Evolutionary conservation across 2,888 invertebrate genomes (phyloP).

Genomic region (Mellilla xanthometata): DNA sequence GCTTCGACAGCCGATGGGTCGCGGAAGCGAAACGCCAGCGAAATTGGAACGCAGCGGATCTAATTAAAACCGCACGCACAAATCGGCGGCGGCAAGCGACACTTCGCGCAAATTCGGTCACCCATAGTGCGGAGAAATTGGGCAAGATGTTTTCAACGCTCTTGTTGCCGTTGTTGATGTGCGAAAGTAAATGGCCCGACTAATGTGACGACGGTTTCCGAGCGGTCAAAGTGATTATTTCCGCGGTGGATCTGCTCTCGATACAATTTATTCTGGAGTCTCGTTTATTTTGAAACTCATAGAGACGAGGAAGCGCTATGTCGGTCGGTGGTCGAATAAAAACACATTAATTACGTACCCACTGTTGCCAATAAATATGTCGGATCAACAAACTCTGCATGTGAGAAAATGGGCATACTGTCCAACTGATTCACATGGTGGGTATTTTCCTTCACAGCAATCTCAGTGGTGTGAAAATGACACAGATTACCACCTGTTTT

Average conservation of each 20-base stretch:
- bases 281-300: constrained; percentile 23
- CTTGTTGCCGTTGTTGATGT: constrained; percentile 28
- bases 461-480: constrained; percentile 1
- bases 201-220: constrained; percentile 26
- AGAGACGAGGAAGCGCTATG: constrained; percentile 22
- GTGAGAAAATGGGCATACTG: constrained; percentile 1
- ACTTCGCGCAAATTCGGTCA: constrained; percentile 61
- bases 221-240: constrained; percentile 30
- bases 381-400: constrained; percentile 19
- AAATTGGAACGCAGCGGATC: constrained; percentile 80
- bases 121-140: constrained; percentile 40
- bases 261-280: constrained; percentile 20
- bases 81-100: constrained; percentile 66
- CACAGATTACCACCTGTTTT: too few species aligned
- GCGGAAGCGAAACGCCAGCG: constrained; percentile 67
- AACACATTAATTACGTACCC: constrained; percentile 14
- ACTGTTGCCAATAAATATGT: constrained; percentile 15
- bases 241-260: constrained; percentile 25
- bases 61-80: constrained; percentile 75
- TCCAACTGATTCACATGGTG: constrained; percentile 1
- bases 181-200: constrained; percentile 26
- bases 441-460: too few species aligned
- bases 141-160: constrained; percentile 28
- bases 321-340: constrained; percentile 22
- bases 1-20: constrained; percentile 59